Base-by-base conservation (phyloP, 1,140 invertebrate genomes). In the Caenorhabditis latens region DNA sequence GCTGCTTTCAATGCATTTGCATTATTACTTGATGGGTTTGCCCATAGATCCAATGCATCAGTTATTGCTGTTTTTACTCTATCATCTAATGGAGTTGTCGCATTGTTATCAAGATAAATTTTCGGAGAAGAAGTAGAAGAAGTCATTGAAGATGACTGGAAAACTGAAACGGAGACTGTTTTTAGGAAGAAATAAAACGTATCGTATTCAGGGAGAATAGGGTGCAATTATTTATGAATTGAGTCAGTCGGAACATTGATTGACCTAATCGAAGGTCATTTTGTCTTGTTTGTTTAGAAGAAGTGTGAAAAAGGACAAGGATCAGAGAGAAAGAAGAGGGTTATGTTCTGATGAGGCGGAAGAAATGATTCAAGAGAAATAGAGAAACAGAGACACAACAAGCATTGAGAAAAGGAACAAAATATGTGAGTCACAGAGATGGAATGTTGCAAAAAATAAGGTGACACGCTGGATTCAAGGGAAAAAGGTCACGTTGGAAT, bases 91-190 rank as follows among this genome's bases (percentile, higher is more conserved):
- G 75, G 86, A 40, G 86, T 86, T 9, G 75, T 83, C 19, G 86
- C 86, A 50, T 86, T 86, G 42, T 86, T 79, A 55, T 86, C 86
- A 0, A 86, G 46, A 48, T 86, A 83, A 55, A 86, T 79, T 50
- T 50, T 50, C 24, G n/a, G 11, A 63, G 9, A 6, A 21, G 11
- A 3, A 19, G 21, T 32, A 46, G 65, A 43, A 7, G 14, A 5
- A 0, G 19, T 63, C 19, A 61, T 61, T 53, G 16, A 32, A 4
- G 63, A 32, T 0, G n/a, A 46, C 0, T 46, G 42, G 24, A 79
- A 79, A 79, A 43, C 65, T 71, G 42, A 71, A 71, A 43, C 32
- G 32, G 32, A 32, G 32, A 32, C 32, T 32, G 32, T n/a, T 32
- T 32, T 32, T 32, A 46, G 3, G n/a, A n/a, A 46, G 11, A 24